Percentiles rank a stretch among this genome's conserved stretches.
phyloP scores from a whole-genome alignment of 23 tunicate genomes.

The Clavelina lepadiformis region DNA sequence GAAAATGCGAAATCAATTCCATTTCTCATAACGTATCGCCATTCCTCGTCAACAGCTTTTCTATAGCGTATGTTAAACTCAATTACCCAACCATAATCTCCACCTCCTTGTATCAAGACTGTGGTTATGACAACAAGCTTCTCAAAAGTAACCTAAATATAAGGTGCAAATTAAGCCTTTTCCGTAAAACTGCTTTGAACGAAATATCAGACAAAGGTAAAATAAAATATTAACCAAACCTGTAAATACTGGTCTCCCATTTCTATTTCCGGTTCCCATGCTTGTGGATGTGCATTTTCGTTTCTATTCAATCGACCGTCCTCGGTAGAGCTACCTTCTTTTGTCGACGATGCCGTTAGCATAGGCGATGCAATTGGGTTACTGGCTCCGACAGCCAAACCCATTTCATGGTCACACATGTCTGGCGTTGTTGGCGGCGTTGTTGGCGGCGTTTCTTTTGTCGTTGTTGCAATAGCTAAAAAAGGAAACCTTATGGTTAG shows the following conservation, averaged over 20 bases:
- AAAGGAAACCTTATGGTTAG: too few species aligned
- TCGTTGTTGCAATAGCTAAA: conserved; percentile 10
- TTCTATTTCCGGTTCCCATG: conserved; percentile 58
- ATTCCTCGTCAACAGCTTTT: conserved; percentile 53
- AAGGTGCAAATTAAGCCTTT: too few species aligned
- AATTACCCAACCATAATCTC: conserved; percentile 56
- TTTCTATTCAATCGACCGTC: conserved; percentile 47
- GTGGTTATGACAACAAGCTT: conserved; percentile 21
- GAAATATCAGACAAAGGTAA: too few species aligned
- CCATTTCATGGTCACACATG: conserved; percentile 37
- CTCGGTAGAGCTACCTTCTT: conserved; percentile 48
- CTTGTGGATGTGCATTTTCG: conserved; percentile 19
- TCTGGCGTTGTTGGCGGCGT: neutral
- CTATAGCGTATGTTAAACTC: conserved; percentile 47
- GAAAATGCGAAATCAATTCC: conserved; percentile 29
- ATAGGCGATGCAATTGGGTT: conserved; percentile 21
- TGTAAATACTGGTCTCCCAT: conserved; percentile 58
- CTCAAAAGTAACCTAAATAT: conserved; percentile 29
- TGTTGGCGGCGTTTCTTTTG: neutral
- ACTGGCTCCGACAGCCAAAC: conserved; percentile 23
- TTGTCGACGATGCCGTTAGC: conserved; percentile 64
- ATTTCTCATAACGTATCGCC: conserved; percentile 37
- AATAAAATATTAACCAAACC: too few species aligned
- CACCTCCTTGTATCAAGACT: conserved; percentile 44
- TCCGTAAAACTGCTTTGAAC: too few species aligned